Percentiles rank a stretch among this genome's conserved stretches.
These are phyloP conservation scores for Tromatobia lineatoria DNA, from an alignment of 2,888 invertebrate genomes.

Conservation along the genomic window DNA sequence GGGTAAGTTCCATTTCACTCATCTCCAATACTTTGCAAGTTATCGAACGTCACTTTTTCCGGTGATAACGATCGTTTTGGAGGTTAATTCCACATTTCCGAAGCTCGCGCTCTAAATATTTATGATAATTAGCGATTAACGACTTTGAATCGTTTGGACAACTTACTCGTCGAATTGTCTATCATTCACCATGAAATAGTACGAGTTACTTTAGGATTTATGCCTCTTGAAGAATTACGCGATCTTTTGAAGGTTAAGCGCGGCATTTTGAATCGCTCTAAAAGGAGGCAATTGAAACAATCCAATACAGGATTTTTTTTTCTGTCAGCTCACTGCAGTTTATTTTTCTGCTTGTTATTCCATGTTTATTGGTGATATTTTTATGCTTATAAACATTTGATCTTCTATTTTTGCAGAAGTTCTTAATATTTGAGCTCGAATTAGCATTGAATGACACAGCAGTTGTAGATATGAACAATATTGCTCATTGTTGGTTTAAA, in stretches of 20 bases:
- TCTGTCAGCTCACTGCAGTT: background rate
- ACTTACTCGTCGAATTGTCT: background rate
- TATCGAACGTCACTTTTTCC: conserved; percentile 55
- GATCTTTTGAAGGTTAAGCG: conserved; percentile 73
- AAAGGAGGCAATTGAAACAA: conserved; percentile 2
- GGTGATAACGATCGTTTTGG: conserved; percentile 41
- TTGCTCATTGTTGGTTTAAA: background rate
- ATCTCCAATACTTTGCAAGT: conserved; percentile 46
- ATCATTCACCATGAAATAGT: conserved; percentile 2
- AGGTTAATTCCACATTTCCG: conserved; percentile 47
- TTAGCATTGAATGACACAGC: conserved; percentile 5
- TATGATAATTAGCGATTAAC: conserved; percentile 20
- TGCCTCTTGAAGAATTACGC: background rate
- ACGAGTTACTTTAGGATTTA: conserved; percentile 33
- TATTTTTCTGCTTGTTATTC: background rate
- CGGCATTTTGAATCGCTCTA: conserved; percentile 60
- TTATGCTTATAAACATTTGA: background rate
- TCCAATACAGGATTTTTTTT: background rate
- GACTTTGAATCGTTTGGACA: conserved; percentile 25
- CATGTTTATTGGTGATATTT: background rate
- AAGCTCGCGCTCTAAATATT: background rate
- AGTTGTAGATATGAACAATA: background rate
- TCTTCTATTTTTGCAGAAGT: background rate
- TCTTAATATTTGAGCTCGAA: background rate
- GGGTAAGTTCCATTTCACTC: conserved; percentile 75